A percentile compares a stretch with the other conserved stretches of the same genome.
phyloP scores from a whole-genome alignment of 2,888 invertebrate genomes.

The Chesias legatella region DNA sequence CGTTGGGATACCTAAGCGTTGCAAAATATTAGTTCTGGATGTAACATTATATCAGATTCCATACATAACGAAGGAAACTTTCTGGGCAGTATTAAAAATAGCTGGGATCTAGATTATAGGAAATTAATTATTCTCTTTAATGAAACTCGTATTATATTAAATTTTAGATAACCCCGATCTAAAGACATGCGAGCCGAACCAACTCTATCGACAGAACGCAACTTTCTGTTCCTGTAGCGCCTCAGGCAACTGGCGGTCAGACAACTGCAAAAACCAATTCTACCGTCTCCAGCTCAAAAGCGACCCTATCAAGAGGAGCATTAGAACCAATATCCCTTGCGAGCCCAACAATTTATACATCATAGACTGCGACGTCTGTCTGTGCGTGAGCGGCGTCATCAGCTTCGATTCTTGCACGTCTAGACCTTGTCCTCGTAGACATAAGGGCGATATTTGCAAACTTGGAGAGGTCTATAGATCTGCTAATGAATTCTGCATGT shows the following conservation, averaged over 20 bases:
- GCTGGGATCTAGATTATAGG: no score
- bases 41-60: no score
- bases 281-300: slow-evolving; percentile 26
- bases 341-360: slow-evolving; percentile 37
- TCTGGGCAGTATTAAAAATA: no score
- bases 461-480: slow-evolving; percentile 44
- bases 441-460: slow-evolving; percentile 42
- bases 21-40: no score
- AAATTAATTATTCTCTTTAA: background rate
- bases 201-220: slow-evolving; percentile 37
- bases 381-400: slow-evolving; percentile 36
- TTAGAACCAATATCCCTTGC: slow-evolving; percentile 40
- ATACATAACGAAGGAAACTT: no score
- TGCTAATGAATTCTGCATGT: slow-evolving; percentile 42
- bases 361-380: slow-evolving; percentile 52
- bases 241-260: slow-evolving; percentile 45
- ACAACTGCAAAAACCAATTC: slow-evolving; percentile 40
- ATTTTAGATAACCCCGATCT: slow-evolving; percentile 18
- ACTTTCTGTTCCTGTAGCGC: slow-evolving; percentile 43
- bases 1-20: no score
- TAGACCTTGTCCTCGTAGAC: slow-evolving; percentile 35
- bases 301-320: slow-evolving; percentile 5
- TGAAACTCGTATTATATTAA: background rate
- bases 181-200: slow-evolving; percentile 31
- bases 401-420: slow-evolving; percentile 39